A percentile compares a stretch with the other conserved stretches of the same genome.
phyloP scores from a whole-genome alignment of 2,888 invertebrate genomes.

The Punctoribates punctum region DNA sequence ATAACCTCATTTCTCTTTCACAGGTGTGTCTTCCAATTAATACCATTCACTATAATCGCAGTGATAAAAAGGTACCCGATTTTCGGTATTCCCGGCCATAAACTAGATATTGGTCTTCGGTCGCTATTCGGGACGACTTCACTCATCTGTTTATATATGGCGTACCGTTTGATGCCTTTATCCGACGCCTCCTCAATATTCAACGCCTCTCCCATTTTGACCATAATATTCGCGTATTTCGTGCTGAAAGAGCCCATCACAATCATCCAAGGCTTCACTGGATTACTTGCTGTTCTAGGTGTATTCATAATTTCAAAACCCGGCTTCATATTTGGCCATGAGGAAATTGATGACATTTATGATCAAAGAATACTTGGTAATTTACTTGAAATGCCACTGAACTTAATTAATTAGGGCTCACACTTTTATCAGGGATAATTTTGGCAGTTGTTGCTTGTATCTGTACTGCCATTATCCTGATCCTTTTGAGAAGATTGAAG shows the following conservation, averaged over 20 bases:
- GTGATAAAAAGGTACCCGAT: slow-evolving; percentile 1
- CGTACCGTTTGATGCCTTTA: background rate
- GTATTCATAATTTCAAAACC: slow-evolving; percentile 38
- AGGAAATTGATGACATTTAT: background rate
- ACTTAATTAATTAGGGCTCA: no score
- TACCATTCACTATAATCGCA: background rate
- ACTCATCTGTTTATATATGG: background rate
- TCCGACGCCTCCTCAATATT: background rate
- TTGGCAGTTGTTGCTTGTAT: slow-evolving; percentile 32
- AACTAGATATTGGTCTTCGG: slow-evolving; percentile 23
- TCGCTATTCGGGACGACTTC: background rate
- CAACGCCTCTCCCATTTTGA: background rate
- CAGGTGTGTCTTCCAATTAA: background rate
- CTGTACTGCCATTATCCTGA: background rate
- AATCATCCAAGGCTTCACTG: background rate
- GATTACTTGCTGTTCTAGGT: background rate
- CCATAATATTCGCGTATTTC: background rate
- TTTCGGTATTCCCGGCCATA: slow-evolving; percentile 22
- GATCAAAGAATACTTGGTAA: background rate
- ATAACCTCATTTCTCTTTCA: background rate
- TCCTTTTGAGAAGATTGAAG: slow-evolving; percentile 40
- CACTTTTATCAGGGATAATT: background rate
- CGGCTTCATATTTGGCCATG: slow-evolving; percentile 5
- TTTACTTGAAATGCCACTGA: no score
- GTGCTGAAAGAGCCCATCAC: background rate